A percentile compares a stretch with the other conserved stretches of the same genome.
Conservation (phyloP, 2,888 invertebrate species). For the Volucella inflata region DNA sequence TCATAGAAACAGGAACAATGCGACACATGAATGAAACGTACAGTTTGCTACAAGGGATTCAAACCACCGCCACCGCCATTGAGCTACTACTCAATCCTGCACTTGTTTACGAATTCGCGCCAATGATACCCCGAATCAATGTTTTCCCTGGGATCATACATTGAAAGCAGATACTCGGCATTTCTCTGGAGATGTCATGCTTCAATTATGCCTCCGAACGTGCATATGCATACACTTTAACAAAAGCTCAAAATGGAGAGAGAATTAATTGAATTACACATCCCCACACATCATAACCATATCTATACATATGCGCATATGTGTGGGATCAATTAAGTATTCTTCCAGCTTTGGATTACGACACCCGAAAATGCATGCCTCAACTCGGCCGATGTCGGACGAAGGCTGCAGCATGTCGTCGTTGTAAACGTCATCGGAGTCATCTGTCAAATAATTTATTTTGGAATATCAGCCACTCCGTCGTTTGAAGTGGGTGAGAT, state of each 20-base stretch:
- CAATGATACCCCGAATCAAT: conserved; percentile 57
- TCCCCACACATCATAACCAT: conserved; percentile 39
- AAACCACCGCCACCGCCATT: background rate
- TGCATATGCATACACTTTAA: conserved; percentile 14
- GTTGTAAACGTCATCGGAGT: conserved; percentile 68
- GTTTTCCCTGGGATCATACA: conserved; percentile 1
- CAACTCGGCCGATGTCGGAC: background rate
- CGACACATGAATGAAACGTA: conserved; percentile 65
- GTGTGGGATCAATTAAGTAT: conserved; percentile 53
- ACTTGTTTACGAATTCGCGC: conserved; percentile 46
- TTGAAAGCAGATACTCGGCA: conserved; percentile 22
- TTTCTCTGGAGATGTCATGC: conserved; percentile 65
- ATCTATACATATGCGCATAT: background rate
- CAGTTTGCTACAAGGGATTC: conserved; percentile 46
- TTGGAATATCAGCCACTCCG: conserved; percentile 10
- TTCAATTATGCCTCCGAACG: conserved; percentile 59
- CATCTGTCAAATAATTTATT: conserved; percentile 72
- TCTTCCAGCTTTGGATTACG: too few relatives aligned
- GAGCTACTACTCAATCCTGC: conserved; percentile 5
- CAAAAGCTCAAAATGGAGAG: conserved; percentile 9
- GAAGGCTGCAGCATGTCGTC: conserved; percentile 42
- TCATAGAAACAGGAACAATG: conserved; percentile 36
- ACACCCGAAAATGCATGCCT: too few relatives aligned
- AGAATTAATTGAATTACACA: conserved; percentile 68
- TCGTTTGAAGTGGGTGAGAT: background rate